Evolutionary conservation across 2,113 vertebrate species (phyloP).

Genomic region (Mungos mungo): DNA sequence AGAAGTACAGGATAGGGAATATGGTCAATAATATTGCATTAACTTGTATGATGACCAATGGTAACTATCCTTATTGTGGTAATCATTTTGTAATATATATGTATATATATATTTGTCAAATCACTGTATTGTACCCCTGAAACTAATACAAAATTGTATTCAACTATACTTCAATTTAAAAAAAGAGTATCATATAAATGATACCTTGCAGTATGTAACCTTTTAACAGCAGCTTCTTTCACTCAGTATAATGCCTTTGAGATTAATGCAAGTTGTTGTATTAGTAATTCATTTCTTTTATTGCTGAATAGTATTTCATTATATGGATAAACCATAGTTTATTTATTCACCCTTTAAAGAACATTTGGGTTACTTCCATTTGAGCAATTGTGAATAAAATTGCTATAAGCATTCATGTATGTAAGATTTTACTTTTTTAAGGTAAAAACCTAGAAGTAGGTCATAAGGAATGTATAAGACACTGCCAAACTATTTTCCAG

Average conservation of each 20-base stretch:
- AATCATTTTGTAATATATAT: not conserved
- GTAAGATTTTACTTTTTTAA: not conserved
- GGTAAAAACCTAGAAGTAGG: not conserved
- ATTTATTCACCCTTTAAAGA: not conserved
- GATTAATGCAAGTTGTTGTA: not conserved
- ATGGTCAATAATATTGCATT: not conserved
- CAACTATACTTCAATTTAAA: not conserved
- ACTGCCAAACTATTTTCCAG: not conserved
- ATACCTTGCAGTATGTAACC: not conserved
- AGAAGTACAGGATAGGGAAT: not conserved
- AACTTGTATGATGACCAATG: not conserved
- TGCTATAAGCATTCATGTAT: not conserved
- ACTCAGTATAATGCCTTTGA: not conserved
- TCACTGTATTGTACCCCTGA: not conserved
- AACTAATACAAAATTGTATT: not conserved
- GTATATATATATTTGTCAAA: not conserved
- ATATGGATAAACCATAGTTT: not conserved
- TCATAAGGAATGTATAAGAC: not conserved
- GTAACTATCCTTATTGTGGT: not conserved
- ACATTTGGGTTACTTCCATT: not conserved
- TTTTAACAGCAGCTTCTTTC: not conserved
- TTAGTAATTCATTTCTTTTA: not conserved
- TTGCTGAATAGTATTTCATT: not conserved
- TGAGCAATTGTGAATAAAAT: not conserved
- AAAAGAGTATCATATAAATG: not conserved